Conservation (phyloP, 92 coral and sea anemone species). For the Heteractis magnifica region DNA sequence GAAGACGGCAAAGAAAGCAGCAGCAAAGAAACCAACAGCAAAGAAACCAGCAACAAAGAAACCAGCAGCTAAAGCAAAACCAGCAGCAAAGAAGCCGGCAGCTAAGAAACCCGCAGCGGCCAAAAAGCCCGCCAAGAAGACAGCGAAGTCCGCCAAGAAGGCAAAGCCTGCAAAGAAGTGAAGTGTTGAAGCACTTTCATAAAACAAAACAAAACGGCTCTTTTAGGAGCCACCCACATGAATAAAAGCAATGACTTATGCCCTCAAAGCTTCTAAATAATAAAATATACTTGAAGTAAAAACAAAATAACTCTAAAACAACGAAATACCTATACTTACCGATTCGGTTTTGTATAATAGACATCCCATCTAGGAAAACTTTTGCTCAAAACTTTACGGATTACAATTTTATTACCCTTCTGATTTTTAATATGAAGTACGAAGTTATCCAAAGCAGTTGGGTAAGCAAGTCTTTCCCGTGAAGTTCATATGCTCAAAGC, state of each 20-base stretch:
- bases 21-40: not conserved
- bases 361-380: no score
- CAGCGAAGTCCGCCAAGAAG: constrained; percentile 1
- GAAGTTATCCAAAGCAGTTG: no score
- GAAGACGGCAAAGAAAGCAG: constrained; percentile 10
- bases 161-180: constrained; percentile 5
- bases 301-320: not conserved
- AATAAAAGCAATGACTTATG: constrained; percentile 24
- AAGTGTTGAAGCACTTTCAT: not conserved
- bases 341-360: no score
- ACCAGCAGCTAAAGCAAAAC: not conserved
- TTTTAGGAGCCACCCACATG: constrained; percentile 48
- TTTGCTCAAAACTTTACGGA: no score
- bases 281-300: not conserved
- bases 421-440: no score
- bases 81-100: not conserved
- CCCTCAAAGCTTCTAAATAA: not conserved
- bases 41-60: not conserved
- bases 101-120: not conserved
- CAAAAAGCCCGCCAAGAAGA: not conserved
- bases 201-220: constrained; percentile 33
- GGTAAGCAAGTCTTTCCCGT: no score
- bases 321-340: no score
- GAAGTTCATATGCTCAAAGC: no score
- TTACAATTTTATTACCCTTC: no score